phyloP scores from a whole-genome alignment of 2,888 invertebrate genomes.

The Drosophila buzzatii region DNA sequence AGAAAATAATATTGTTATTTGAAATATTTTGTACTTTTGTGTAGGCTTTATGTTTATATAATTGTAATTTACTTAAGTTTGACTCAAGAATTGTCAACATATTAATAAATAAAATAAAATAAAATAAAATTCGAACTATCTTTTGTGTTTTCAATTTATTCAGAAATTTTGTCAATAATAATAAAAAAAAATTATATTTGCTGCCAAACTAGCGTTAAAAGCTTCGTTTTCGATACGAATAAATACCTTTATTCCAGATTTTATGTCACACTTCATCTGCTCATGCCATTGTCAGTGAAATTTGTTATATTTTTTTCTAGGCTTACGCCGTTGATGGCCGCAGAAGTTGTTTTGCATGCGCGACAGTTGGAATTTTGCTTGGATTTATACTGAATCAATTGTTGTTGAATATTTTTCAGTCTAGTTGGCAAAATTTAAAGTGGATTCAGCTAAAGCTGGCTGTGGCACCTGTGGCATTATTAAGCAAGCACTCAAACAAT shows the following conservation, averaged over 20 bases:
- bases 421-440: constrained; percentile 29
- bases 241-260: neutral
- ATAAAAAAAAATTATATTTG: too few species aligned
- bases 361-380: constrained; percentile 28
- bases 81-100: too few species aligned
- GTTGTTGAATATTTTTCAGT: neutral
- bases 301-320: neutral
- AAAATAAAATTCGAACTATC: too few species aligned
- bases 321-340: constrained; percentile 17
- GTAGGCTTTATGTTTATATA: too few species aligned
- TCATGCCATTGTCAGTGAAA: constrained; percentile 15
- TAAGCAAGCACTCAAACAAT: constrained; percentile 2
- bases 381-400: constrained; percentile 3
- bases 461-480: constrained; percentile 49
- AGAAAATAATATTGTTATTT: too few species aligned
- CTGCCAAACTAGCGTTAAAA: too few species aligned
- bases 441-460: constrained; percentile 3
- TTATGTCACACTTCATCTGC: neutral
- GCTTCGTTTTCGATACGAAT: neutral
- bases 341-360: constrained; percentile 50
- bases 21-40: too few species aligned
- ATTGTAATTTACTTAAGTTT: too few species aligned
- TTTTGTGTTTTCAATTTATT: too few species aligned
- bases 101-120: too few species aligned
- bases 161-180: too few species aligned